Base-by-base conservation (phyloP, 2,888 invertebrate species). In the Abscondita cerata region DNA sequence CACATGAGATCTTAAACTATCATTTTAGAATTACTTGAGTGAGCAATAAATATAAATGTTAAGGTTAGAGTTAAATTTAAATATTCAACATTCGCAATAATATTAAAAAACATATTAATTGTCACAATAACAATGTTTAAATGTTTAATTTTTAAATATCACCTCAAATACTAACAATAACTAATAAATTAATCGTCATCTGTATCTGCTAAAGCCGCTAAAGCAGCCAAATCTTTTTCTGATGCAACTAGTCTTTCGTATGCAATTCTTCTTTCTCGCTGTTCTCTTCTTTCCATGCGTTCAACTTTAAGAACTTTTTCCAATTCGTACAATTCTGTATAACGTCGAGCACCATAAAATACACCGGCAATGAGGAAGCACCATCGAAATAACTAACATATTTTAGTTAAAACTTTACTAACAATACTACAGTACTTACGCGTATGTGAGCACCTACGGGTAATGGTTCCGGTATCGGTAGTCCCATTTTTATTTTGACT, bases 321-420 rank as follows among this genome's bases (percentile, higher is more conserved):
- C 47, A 70, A 71, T 54, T 68, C 71, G 20, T 68, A 61, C 34
- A 75, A 63, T 13, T 67, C 66, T 25, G 67, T 67, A 5, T 72
- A 70, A 56, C 76, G 72, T 1, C 66, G 60, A 16, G 72, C 69
- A 19, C 81, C 81, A 62, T 76, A 80, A 46, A 75, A 12, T 41
- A 80, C 65, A 44, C 81, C 81, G 48, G 75, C 60, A 12, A 72
- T 64, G 31, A 81, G 68, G 46, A 78, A 70, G 44, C 72, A 69
- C 78, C 78, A 81, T 62, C 81, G 65, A 13, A 59, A 54, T 13
- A 70, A 53, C 70, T 70, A 9, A 33, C n/a, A n/a, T n/a, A 52
- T 33, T 33, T 12, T 11, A 25, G 11, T 6, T 13, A n/a, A 25
- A 18, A 19, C n/a, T 25, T n/a, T 20, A 47, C 4, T 5, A 38